These are phyloP conservation scores for Choristoneura rosaceana DNA, from an alignment of 2,888 invertebrate genomes.

Conservation along the genomic window DNA sequence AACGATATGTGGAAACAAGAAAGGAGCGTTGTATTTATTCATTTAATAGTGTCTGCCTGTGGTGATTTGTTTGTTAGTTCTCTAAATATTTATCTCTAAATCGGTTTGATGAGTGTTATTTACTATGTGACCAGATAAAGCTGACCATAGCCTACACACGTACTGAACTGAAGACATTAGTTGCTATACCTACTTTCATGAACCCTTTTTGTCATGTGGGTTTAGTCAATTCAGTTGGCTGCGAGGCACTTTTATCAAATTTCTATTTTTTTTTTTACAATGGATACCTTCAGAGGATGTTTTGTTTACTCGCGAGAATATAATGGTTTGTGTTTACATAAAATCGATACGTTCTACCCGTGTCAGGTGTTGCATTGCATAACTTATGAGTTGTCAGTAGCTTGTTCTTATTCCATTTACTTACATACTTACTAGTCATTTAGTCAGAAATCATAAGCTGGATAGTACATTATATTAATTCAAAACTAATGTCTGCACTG, in stretches of 20 bases:
- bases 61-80: neutral
- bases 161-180: neutral
- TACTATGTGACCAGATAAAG: neutral
- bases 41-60: neutral
- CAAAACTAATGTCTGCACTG: neutral
- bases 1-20: neutral
- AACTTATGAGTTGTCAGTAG: slow-evolving; percentile 44
- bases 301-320: slow-evolving; percentile 38
- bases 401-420: slow-evolving; percentile 37
- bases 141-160: neutral
- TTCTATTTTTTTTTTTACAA: neutral
- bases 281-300: slow-evolving; percentile 31
- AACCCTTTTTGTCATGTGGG: neutral
- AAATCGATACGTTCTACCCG: slow-evolving; percentile 61
- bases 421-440: slow-evolving; percentile 15
- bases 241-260: neutral
- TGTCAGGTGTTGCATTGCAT: slow-evolving; percentile 70
- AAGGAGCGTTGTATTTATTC: neutral
- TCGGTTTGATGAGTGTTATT: neutral
- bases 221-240: neutral
- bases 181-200: neutral
- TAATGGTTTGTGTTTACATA: slow-evolving; percentile 66
- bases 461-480: neutral
- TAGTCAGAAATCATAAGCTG: slow-evolving; percentile 16
- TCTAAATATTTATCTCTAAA: neutral